Conservation (phyloP, 2,888 invertebrate genomes). For the Pterobdella sp. region DNA sequence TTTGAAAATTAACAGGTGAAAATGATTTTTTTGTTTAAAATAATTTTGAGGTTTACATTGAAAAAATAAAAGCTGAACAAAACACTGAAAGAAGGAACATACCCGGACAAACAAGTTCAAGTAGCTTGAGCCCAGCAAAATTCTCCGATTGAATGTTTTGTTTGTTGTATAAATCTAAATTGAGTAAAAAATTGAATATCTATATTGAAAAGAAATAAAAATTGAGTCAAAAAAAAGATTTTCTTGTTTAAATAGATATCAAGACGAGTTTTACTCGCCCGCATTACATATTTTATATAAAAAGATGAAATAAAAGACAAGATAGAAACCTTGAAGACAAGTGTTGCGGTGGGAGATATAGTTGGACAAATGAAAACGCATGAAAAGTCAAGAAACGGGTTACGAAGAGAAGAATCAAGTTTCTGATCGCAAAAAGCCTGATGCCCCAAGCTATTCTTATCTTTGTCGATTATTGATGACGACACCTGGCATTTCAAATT, state of each 20-base stretch:
- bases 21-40: too few species aligned
- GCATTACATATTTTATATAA: too few species aligned
- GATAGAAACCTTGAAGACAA: neutral
- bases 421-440: neutral
- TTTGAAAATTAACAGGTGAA: too few species aligned
- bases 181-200: too few species aligned
- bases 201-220: too few species aligned
- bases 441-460: neutral
- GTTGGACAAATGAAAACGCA: neutral
- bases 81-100: neutral
- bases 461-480: neutral
- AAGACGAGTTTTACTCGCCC: too few species aligned
- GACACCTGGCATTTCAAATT: neutral
- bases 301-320: neutral
- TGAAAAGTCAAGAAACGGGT: neutral
- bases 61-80: too few species aligned
- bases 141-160: neutral
- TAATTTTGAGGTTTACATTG: too few species aligned
- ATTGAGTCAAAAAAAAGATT: too few species aligned
- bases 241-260: too few species aligned
- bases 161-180: neutral
- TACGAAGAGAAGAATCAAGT: neutral
- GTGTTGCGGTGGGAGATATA: neutral
- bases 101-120: constrained; percentile 5
- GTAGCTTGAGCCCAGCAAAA: constrained; percentile 3